Evolutionary conservation across 2,113 vertebrate genomes (phyloP), one percentile per base, ranked within the genome.

Genomic region (Panthera tigris): DNA sequence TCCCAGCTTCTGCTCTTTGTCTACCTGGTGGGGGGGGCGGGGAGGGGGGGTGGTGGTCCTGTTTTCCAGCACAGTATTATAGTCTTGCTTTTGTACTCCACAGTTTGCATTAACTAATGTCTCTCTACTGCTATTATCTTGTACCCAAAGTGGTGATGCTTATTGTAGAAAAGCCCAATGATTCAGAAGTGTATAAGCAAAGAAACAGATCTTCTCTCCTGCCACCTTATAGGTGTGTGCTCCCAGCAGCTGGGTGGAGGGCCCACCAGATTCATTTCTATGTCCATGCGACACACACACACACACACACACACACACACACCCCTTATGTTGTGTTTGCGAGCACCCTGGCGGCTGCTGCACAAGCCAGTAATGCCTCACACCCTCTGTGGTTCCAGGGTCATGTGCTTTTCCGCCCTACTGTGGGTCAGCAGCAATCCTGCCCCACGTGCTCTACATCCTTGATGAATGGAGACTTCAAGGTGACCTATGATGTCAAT

Each of bases 401-500:
- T 0, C 99, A 97, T 27, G 97, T 99, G 61, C 94, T 98, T 98
- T 99, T 99, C 98, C 99, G 98, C 91, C 99, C 99, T 21, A 99
- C 99, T 0, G 97, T 98, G n/a, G 97, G 99, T 33, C 99, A 99
- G 97, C 99, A 99, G 96, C 99, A 98, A 86, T 96, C 97, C 4
- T 99, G 99, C 97, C 95, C 98, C 61, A 98, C 81, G 4, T 99
- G 99, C 96, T 98, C 98, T 2, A 97, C 99, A 7, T 96, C 99
- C 11, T 98, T 99, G 76, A 86, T 99, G 98, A 98, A 99, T 57
- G 99, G 99, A 89, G 99, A 99, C 94, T 99, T 99, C 97, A 98
- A 96, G 85, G 98, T 99, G 91, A 98, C 81, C 82, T 99, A 99
- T 0, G 99, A 99, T 52, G 99, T 99, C 88, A 99, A 99, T 66